A percentile compares a stretch with the other conserved stretches of the same genome.
Evolutionary conservation across 2,797 vertebrate genomes (phyloP).

Genomic region (Discoglossus pictus): DNA sequence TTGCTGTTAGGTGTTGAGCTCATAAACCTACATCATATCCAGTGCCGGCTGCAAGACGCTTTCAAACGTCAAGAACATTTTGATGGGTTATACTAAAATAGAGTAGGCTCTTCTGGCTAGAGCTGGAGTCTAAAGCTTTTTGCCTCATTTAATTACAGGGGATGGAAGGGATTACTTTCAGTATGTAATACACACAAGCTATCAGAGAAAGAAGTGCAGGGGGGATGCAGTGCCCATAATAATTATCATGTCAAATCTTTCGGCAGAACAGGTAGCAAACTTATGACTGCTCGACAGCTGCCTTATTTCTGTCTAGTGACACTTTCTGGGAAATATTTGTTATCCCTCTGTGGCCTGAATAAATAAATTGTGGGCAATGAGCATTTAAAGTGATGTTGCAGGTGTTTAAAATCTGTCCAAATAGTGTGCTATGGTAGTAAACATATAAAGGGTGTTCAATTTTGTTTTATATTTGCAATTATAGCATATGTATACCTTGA

Average conservation of each 20-base stretch:
- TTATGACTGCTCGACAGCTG: no score
- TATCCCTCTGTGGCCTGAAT: no score
- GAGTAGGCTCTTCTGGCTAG: slow-evolving; percentile 54
- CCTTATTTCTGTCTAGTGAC: no score
- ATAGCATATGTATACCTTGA: no score
- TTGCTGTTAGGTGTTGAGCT: slow-evolving; percentile 16
- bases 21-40: slow-evolving; percentile 31
- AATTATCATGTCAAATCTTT: slow-evolving; percentile 14
- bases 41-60: slow-evolving; percentile 30
- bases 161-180: slow-evolving; percentile 38
- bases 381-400: no score
- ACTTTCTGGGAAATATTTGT: no score
- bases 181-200: slow-evolving; percentile 21
- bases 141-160: slow-evolving; percentile 23
- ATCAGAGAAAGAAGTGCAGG: slow-evolving; percentile 1
- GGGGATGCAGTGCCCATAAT: slow-evolving; percentile 4
- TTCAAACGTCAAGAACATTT: slow-evolving; percentile 62
- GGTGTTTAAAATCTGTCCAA: no score
- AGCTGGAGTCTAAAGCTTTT: slow-evolving; percentile 30
- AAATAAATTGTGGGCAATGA: no score
- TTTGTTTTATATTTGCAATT: no score
- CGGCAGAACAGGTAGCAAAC: no score
- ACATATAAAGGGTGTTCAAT: no score
- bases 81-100: slow-evolving; percentile 56
- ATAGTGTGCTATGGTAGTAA: no score